Percentiles rank a stretch among this genome's conserved stretches.
phyloP scores from a whole-genome alignment of 92 coral and sea anemone species.

The Pocillopora meandrina region DNA sequence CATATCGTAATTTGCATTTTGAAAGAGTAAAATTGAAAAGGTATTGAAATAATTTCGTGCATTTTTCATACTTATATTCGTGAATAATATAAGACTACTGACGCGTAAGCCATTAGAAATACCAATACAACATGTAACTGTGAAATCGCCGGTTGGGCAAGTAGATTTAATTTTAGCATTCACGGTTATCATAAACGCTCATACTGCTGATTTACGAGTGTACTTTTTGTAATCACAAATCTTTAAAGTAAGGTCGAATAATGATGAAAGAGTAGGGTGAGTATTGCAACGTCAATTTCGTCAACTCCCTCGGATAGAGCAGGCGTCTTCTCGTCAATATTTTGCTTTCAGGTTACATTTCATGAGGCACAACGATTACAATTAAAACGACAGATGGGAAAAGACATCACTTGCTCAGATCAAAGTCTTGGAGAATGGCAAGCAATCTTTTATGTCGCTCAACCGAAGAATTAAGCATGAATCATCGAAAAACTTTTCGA shows the following conservation, averaged over 20 bases:
- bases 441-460: not conserved
- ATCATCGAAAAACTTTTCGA: slow-evolving; percentile 6
- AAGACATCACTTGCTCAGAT: too few relatives aligned
- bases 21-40: not conserved
- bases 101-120: not conserved
- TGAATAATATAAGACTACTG: not conserved
- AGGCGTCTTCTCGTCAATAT: slow-evolving; percentile 25
- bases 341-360: not conserved
- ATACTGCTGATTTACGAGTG: not conserved
- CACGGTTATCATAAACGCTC: not conserved
- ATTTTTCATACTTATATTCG: not conserved
- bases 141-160: not conserved
- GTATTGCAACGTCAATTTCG: slow-evolving; percentile 3
- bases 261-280: slow-evolving; percentile 9
- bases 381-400: not conserved
- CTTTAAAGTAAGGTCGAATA: not conserved
- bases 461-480: not conserved
- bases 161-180: not conserved
- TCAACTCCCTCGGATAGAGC: slow-evolving; percentile 33
- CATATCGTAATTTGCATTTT: not conserved
- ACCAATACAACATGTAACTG: not conserved
- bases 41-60: not conserved
- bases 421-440: not conserved
- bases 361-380: not conserved
- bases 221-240: not conserved